These are phyloP conservation scores for Acrocyrtus sp. DNA, from an alignment of 2,888 invertebrate species.

Conservation along the genomic window DNA sequence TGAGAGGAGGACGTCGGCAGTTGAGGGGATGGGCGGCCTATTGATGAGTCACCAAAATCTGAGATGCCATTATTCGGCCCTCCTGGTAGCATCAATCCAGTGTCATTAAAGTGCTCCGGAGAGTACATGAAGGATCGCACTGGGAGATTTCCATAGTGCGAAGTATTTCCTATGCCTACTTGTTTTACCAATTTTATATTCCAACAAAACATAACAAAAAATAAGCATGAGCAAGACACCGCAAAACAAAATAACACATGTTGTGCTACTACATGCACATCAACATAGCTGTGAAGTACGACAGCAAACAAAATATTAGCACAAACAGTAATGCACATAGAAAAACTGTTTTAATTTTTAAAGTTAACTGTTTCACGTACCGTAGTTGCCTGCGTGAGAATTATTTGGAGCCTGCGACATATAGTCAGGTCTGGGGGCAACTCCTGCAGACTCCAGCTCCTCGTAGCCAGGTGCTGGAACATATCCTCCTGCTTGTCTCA, in stretches of 20 bases:
- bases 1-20: constrained; percentile 9
- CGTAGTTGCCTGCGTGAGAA: constrained; percentile 62
- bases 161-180: constrained; percentile 53
- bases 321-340: not conserved
- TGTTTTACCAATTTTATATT: constrained; percentile 10
- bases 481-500: constrained; percentile 70
- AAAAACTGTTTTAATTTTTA: not conserved
- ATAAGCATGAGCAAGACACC: constrained; percentile 19
- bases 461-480: constrained; percentile 72
- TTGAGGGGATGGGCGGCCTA: constrained; percentile 37
- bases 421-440: constrained; percentile 64
- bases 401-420: constrained; percentile 57
- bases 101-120: constrained; percentile 41
- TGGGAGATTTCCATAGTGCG: constrained; percentile 63
- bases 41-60: constrained; percentile 6
- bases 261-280: constrained; percentile 1
- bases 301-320: constrained; percentile 2
- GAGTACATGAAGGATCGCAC: constrained; percentile 58
- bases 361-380: constrained; percentile 43
- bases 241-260: constrained; percentile 36
- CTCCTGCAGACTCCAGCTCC: constrained; percentile 70
- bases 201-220: constrained; percentile 6
- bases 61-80: constrained; percentile 20
- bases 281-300: not conserved
- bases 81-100: constrained; percentile 16